phyloP scores from a whole-genome alignment of 2,888 invertebrate species.

The Andricus curvator region DNA sequence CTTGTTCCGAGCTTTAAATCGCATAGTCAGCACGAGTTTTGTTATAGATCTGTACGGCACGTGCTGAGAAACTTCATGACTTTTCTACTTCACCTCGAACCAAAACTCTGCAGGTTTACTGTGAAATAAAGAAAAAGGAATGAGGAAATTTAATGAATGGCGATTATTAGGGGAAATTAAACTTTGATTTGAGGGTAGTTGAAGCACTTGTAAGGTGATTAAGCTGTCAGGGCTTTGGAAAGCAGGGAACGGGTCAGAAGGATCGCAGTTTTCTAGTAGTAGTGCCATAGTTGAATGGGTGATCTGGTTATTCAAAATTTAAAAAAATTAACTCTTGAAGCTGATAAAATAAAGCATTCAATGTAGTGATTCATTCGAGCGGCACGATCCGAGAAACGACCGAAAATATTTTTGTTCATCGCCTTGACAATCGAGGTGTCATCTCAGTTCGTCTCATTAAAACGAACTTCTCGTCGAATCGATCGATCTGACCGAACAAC shows the following conservation, averaged over 20 bases:
- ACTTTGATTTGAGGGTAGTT: neutral
- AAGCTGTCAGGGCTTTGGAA: neutral
- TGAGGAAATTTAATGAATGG: conserved; percentile 18
- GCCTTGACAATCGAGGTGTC: too few relatives aligned
- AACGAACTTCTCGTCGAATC: too few relatives aligned
- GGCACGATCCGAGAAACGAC: too few relatives aligned
- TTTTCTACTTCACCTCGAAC: conserved; percentile 32
- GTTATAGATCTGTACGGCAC: conserved; percentile 39
- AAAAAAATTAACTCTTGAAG: too few relatives aligned
- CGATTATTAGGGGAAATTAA: conserved; percentile 14
- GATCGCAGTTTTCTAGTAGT: neutral
- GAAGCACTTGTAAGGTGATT: neutral
- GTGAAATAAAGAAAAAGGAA: neutral
- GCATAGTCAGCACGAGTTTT: conserved; percentile 37
- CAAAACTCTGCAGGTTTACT: neutral
- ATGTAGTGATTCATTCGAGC: too few relatives aligned
- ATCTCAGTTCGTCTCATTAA: too few relatives aligned
- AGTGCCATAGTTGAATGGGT: too few relatives aligned
- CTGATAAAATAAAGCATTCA: too few relatives aligned
- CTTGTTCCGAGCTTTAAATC: conserved; percentile 37
- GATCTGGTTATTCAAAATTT: too few relatives aligned
- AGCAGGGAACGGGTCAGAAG: neutral
- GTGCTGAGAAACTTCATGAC: conserved; percentile 25
- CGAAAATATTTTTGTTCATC: too few relatives aligned
- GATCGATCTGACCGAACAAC: too few relatives aligned